Evolutionary conservation across 2,113 vertebrate species (phyloP), one percentile per base, ranked within the genome.

Genomic region (Oncorhynchus nerka): DNA sequence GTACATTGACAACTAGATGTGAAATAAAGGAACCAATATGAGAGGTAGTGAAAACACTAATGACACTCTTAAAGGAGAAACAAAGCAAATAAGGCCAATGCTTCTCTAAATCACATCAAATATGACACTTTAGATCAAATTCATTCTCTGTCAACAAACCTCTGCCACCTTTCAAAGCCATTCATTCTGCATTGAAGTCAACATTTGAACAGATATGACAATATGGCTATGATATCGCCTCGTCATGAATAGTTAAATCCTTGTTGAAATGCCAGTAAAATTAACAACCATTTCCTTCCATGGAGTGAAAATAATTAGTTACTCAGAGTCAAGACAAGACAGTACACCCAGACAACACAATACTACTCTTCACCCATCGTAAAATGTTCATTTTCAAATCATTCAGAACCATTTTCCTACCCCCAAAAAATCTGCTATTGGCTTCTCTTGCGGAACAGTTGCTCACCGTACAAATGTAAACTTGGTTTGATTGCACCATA

Each of bases 21-120:
- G 87, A 92, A 93, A 92, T 92, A 92, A 93, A 90, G 89, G 87
- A 94, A 89, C 88, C 84, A 83, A 92, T 87, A 94, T 93, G 91
- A 93, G 94, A 94, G 94, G 94, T 94, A 94, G 94, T 94, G 92
- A 92, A 93, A 91, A 90, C 85, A 88, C 88, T 90, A 89, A 83
- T 77, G 64, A 87, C 73, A 81, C 68, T 45, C 39, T 82, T 55
- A 84, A 83, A 80, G 76, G 59, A 82, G 64, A 78, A 73, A 84
- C 80, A 80, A 75, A 55, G 30, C 72, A 80, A 84, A 84, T 90
- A 89, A 92, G 90, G 91, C 89, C 88, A n/a, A 87, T 86, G 84
- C 86, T 92, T 89, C 66, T 75, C 86, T 79, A 78, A 88, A 88
- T 85, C 84, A 81, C 20, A 70, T 78, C 62, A 45, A 16, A 79